These are phyloP conservation scores for Tyrannus savana DNA, from an alignment of 2,113 vertebrate genomes.

Conservation along the genomic window DNA sequence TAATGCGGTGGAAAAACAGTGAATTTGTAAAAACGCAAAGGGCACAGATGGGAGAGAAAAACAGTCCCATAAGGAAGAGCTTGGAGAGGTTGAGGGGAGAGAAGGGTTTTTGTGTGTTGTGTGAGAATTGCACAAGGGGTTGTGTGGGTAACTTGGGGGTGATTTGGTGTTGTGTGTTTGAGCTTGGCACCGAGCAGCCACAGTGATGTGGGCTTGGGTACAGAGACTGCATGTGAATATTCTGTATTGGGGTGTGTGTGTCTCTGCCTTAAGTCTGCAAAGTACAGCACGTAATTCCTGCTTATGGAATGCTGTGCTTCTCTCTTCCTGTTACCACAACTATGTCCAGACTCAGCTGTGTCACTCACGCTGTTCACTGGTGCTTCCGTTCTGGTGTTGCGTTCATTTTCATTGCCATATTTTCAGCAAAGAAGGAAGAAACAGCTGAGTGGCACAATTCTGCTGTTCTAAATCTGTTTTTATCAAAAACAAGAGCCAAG, in stretches of 20 bases:
- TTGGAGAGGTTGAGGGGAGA: background rate
- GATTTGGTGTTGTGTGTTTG: background rate
- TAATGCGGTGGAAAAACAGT: background rate
- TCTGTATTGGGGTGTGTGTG: background rate
- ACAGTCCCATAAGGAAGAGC: background rate
- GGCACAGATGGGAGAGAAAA: background rate
- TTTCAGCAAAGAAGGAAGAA: background rate
- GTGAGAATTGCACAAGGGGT: background rate
- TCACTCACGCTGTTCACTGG: background rate
- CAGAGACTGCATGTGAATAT: background rate
- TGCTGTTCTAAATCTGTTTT: background rate
- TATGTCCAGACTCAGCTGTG: background rate
- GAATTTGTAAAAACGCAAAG: background rate
- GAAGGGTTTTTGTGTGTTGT: background rate
- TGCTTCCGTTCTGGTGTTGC: background rate
- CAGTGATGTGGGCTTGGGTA: background rate
- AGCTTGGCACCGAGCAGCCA: fast-evolving
- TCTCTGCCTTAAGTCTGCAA: background rate
- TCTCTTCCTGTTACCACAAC: background rate
- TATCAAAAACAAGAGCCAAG: background rate
- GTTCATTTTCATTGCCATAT: background rate
- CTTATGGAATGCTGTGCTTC: background rate
- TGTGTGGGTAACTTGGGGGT: background rate
- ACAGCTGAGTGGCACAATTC: background rate
- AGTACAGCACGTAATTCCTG: background rate